These are phyloP conservation scores for Pentalonia nigronervosa DNA, from an alignment of 1,140 invertebrate genomes.

Conservation along the genomic window DNA sequence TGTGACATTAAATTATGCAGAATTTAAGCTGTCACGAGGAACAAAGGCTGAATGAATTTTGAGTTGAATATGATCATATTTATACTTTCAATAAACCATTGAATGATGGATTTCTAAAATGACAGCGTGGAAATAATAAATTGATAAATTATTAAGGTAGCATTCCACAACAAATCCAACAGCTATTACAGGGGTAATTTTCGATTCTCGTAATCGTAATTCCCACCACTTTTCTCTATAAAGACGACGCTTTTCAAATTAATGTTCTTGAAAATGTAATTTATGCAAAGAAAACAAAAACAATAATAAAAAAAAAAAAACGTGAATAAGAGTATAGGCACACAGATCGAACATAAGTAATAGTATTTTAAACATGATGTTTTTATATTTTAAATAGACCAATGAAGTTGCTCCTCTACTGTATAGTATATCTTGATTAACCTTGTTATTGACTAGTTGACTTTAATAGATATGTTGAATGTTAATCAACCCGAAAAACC, in stretches of 20 bases:
- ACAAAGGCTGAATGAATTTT: conserved; percentile 42
- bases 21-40: not conserved
- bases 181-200: conserved; percentile 21
- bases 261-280: not conserved
- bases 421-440: not conserved
- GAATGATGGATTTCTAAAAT: conserved; percentile 40
- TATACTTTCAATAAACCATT: conserved; percentile 18
- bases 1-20: not conserved
- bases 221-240: not conserved
- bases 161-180: conserved; percentile 22
- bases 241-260: not conserved
- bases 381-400: not conserved
- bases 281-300: not conserved
- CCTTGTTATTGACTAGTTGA: not conserved
- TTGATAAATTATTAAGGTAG: conserved; percentile 35
- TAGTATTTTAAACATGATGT: not conserved
- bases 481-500: not conserved
- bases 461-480: not conserved
- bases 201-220: conserved; percentile 9
- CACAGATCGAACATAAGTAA: not conserved
- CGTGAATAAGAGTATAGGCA: not conserved
- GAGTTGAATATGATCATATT: conserved; percentile 17
- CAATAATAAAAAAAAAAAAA: not conserved
- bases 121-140: conserved; percentile 35
- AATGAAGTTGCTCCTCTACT: not conserved